Conservation (phyloP, 2,888 invertebrate genomes). For the Xestia c-nigrum region DNA sequence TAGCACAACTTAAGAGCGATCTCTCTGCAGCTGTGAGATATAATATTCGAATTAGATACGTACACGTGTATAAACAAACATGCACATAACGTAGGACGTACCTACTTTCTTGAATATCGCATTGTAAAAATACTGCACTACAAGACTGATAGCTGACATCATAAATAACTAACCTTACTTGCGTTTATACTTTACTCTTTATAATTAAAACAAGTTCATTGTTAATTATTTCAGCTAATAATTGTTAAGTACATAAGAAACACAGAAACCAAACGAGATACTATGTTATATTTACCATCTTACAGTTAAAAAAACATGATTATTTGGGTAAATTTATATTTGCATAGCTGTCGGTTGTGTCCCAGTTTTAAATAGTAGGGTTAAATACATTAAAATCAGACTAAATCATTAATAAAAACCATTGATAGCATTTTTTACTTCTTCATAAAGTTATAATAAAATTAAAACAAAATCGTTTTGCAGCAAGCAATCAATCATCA, state of each 20-base stretch:
- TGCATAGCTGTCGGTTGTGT: background rate
- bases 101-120: conserved; percentile 21
- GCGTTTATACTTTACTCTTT: conserved; percentile 20
- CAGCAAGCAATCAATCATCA: conserved; percentile 25
- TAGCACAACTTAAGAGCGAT: background rate
- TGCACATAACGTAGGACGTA: conserved; percentile 13
- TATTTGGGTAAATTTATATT: background rate
- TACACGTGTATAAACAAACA: conserved; percentile 11
- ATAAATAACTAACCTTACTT: conserved; percentile 22
- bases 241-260: background rate
- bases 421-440: background rate
- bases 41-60: background rate
- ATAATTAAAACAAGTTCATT: conserved; percentile 15
- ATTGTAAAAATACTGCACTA: conserved; percentile 32
- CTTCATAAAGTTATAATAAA: background rate
- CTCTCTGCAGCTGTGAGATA: background rate
- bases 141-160: conserved; percentile 30
- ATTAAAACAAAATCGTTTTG: conserved; percentile 21
- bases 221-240: conserved; percentile 18
- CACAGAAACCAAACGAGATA: background rate
- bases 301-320: background rate
- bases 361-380: background rate
- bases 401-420: background rate
- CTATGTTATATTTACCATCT: background rate
- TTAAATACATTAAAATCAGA: background rate